phyloP scores from a whole-genome alignment of 2,113 vertebrate genomes.

The Illadopsis cleaveri region DNA sequence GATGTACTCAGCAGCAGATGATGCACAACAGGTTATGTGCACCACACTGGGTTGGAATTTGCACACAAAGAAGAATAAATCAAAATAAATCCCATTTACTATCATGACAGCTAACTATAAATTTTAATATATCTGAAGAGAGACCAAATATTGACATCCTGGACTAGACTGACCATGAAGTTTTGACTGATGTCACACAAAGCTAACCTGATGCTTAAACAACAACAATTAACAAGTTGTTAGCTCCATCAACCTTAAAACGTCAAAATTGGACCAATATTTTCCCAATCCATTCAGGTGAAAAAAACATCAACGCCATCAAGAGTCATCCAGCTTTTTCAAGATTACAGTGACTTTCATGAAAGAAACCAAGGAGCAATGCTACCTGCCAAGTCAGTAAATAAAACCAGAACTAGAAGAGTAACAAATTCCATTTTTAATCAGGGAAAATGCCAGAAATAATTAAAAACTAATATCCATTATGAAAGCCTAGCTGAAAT shows the following conservation, averaged over 20 bases:
- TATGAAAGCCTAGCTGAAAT: not conserved
- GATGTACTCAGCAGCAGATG: not conserved
- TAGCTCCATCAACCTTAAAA: not conserved
- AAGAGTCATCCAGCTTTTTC: not conserved
- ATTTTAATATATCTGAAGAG: not conserved
- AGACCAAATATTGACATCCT: not conserved
- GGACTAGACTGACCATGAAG: not conserved
- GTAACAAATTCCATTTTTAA: constrained; percentile 2
- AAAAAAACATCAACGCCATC: not conserved
- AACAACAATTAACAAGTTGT: not conserved
- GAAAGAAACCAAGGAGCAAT: not conserved
- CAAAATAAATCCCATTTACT: not conserved
- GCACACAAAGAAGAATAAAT: not conserved
- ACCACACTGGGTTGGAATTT: not conserved
- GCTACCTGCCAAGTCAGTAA: not conserved
- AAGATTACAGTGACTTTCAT: not conserved
- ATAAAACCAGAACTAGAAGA: not conserved
- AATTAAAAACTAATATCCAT: not conserved
- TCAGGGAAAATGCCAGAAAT: not conserved
- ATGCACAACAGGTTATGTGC: not conserved
- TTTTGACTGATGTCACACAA: not conserved
- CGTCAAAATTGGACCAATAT: not conserved
- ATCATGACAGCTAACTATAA: not conserved
- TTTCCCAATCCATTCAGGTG: not conserved
- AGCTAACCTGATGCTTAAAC: not conserved